phyloP scores from a whole-genome alignment of 2,888 invertebrate genomes.

The Agonopterix subpropinquella region DNA sequence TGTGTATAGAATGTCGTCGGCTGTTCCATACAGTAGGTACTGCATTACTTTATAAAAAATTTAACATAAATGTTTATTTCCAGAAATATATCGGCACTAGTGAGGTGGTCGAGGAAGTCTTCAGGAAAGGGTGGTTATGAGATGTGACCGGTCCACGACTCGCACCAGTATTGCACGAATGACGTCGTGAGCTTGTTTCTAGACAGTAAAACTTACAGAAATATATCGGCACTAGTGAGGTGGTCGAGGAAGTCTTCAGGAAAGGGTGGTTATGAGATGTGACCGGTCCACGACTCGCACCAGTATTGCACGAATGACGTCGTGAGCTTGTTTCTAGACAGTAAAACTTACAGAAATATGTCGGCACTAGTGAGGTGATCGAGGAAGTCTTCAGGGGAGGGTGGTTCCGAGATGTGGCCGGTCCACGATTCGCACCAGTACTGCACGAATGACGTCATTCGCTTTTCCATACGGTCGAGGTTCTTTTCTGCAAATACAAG shows the following conservation, averaged over 20 bases:
- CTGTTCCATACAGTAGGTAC: too few relatives aligned
- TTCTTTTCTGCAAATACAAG: slow-evolving; percentile 78
- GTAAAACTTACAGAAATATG: slow-evolving; percentile 77
- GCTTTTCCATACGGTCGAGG: slow-evolving; percentile 78
- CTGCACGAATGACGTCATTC: slow-evolving; percentile 73
- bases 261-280: slow-evolving; percentile 72
- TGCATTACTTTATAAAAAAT: too few relatives aligned
- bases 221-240: slow-evolving; percentile 76
- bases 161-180: slow-evolving; percentile 75
- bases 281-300: slow-evolving; percentile 77
- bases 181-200: slow-evolving; percentile 74
- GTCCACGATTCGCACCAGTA: slow-evolving; percentile 77
- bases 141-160: slow-evolving; percentile 76
- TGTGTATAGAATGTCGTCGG: too few relatives aligned
- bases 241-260: slow-evolving; percentile 70
- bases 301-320: slow-evolving; percentile 73
- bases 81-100: slow-evolving; percentile 79
- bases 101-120: slow-evolving; percentile 71
- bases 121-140: slow-evolving; percentile 72
- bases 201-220: slow-evolving; percentile 74
- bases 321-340: slow-evolving; percentile 71
- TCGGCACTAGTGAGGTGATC: slow-evolving; percentile 76
- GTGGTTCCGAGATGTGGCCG: slow-evolving; percentile 74
- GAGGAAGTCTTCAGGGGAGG: slow-evolving; percentile 71
- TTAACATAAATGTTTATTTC: too few relatives aligned